Base-by-base conservation (phyloP, 2,797 vertebrate genomes). In the Schizopygopsis pylzovi region DNA sequence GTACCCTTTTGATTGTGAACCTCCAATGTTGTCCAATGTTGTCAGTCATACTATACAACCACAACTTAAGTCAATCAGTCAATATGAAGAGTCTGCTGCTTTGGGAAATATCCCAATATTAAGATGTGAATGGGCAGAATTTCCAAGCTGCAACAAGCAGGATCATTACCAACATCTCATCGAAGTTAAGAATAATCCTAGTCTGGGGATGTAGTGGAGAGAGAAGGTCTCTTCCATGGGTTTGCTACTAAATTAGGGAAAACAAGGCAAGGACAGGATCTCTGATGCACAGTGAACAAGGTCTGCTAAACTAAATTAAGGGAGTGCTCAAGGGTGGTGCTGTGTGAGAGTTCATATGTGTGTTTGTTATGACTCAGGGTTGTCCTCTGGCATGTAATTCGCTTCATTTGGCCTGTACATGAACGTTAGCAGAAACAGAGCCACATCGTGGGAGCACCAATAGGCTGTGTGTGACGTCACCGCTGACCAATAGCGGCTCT, bases 401-500 rank as follows among this genome's bases (percentile, higher is more conserved):
- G 56, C 43, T 10, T 96, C 95, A 83, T 96, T 94, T 4, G 96
- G 96, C 91, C 96, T 95, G 91, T 96, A 97, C 96, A 99, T 97
- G 92, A 98, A 99, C 43, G 97, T 98, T 77, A 99, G 95, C 2
- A 99, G 96, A 90, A 99, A 99, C n/a, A 99, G 96, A 7, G 98
- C 97, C 68, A 99, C 96, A 72, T 99, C 97, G 89, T 97, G 95
- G 2, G 98, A 99, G 41, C 97, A 99, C 98, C 98, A 99, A 20
- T 99, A 99, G 78, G 97, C 97, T 0, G 98, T 99, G 91, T 99
- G 98, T 0, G 98, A 99, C 0, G 98, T 99, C 92, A 99, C 98
- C 0, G 97, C 97, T 0, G 98, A 99, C 97, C 97, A 98, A 87
- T 98, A 99, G 86, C 98, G 96, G 93, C 97, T 99, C 93, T 99